These are phyloP conservation scores for Hyperoplus lanceolatus DNA, from an alignment of 2,797 vertebrate species.

Conservation along the genomic window DNA sequence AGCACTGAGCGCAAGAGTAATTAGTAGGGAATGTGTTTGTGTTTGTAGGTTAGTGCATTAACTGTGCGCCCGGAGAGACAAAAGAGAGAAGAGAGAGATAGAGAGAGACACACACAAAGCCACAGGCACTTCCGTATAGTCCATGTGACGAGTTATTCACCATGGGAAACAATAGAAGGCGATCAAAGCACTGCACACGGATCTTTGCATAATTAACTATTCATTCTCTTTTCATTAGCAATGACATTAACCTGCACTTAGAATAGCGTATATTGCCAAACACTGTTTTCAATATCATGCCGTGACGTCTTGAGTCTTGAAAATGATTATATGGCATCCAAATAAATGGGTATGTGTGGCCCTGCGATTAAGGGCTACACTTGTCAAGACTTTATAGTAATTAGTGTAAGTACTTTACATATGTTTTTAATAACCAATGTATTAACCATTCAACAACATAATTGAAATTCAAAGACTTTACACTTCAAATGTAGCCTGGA, in stretches of 20 bases:
- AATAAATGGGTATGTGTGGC: neutral
- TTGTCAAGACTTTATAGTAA: neutral
- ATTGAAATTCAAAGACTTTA: neutral
- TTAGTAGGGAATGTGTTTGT: conserved; percentile 53
- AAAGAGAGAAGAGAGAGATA: neutral
- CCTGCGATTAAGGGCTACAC: neutral
- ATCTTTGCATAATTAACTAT: conserved; percentile 27
- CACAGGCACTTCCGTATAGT: conserved; percentile 26
- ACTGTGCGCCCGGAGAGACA: neutral
- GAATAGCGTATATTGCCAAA: neutral
- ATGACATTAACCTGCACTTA: neutral
- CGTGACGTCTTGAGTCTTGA: neutral
- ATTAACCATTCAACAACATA: neutral
- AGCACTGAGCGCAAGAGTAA: conserved; percentile 26
- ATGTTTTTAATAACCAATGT: neutral
- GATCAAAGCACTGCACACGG: conserved; percentile 4
- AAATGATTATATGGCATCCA: neutral
- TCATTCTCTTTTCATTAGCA: conserved; percentile 6
- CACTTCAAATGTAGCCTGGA: too few relatives aligned
- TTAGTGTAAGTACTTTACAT: neutral
- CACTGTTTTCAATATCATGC: neutral
- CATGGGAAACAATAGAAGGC: neutral
- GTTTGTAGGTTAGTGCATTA: conserved; percentile 33
- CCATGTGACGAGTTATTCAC: conserved; percentile 30
- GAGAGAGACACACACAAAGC: neutral